Evolutionary conservation across 2,113 vertebrate genomes (phyloP).

Genomic region (Phalacrocorax carbo): DNA sequence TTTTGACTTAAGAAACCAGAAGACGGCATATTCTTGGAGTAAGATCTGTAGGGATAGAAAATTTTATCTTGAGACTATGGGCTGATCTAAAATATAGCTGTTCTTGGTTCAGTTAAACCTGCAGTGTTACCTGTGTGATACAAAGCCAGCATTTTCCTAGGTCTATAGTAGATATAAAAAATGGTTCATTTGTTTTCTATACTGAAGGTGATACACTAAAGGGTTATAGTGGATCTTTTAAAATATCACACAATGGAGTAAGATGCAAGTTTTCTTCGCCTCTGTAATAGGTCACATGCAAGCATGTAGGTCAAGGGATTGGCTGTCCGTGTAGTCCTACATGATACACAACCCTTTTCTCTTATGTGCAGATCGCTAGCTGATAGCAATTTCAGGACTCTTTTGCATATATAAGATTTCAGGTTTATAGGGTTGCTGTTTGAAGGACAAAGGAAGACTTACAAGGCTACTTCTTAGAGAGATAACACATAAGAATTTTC

Average conservation of each 20-base stretch:
- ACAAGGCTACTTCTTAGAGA: not conserved
- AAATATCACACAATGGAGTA: not conserved
- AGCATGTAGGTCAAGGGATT: not conserved
- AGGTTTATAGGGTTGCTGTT: not conserved
- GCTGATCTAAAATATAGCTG: not conserved
- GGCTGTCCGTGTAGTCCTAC: not conserved
- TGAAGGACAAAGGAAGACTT: not conserved
- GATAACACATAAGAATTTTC: not conserved
- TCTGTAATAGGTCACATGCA: not conserved
- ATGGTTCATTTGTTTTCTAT: not conserved
- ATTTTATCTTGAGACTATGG: not conserved
- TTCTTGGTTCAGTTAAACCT: not conserved
- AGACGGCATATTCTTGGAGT: not conserved
- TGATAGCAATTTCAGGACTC: not conserved
- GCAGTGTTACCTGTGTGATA: not conserved
- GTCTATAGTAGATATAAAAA: not conserved
- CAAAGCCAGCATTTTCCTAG: not conserved
- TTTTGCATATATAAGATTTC: not conserved
- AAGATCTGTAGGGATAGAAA: not conserved
- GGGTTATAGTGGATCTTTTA: not conserved
- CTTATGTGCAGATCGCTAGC: accelerated
- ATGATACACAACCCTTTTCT: not conserved
- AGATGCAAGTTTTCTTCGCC: not conserved
- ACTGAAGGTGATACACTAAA: not conserved
- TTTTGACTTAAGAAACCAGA: not conserved